Evolutionary conservation across 1,140 invertebrate species (phyloP).

Genomic region (Drosophila paulistorum): DNA sequence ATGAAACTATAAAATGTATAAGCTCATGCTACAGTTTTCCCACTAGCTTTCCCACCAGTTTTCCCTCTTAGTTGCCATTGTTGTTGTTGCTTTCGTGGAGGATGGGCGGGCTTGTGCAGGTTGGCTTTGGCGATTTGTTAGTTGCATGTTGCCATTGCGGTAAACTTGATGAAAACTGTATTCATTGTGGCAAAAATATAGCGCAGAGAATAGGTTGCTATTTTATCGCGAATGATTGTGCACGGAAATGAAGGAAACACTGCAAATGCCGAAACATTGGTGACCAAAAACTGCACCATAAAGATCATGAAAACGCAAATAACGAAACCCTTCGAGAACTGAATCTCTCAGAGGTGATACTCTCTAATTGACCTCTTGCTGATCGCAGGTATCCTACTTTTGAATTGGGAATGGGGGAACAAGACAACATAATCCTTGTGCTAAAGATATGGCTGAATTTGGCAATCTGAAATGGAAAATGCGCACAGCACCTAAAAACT

Average conservation of each 20-base stretch:
- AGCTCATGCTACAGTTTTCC: constrained; percentile 20
- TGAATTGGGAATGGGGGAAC: too few relatives aligned
- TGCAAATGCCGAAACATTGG: constrained; percentile 10
- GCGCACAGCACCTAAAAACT: too few relatives aligned
- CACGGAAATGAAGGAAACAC: constrained; percentile 16
- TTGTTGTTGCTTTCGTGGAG: constrained; percentile 10
- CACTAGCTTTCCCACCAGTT: too few relatives aligned
- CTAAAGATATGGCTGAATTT: background rate
- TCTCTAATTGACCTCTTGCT: background rate
- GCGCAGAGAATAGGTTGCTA: background rate
- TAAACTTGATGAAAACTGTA: constrained; percentile 62
- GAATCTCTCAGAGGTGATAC: too few relatives aligned
- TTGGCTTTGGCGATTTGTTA: constrained; percentile 11
- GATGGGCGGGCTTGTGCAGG: constrained; percentile 13
- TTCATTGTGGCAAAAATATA: constrained; percentile 49
- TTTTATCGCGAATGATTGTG: constrained; percentile 14
- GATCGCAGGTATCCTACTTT: background rate
- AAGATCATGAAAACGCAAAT: background rate
- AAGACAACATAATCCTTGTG: background rate
- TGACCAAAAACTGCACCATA: constrained; percentile 7
- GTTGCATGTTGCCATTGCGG: constrained; percentile 50
- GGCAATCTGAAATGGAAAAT: background rate
- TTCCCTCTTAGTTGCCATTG: constrained; percentile 40
- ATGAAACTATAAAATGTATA: constrained; percentile 70
- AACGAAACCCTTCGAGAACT: too few relatives aligned